A percentile compares a stretch with the other conserved stretches of the same genome.
These are phyloP conservation scores for Hippoglossus stenolepis DNA, from an alignment of 2,113 vertebrate species.

Conservation along the genomic window DNA sequence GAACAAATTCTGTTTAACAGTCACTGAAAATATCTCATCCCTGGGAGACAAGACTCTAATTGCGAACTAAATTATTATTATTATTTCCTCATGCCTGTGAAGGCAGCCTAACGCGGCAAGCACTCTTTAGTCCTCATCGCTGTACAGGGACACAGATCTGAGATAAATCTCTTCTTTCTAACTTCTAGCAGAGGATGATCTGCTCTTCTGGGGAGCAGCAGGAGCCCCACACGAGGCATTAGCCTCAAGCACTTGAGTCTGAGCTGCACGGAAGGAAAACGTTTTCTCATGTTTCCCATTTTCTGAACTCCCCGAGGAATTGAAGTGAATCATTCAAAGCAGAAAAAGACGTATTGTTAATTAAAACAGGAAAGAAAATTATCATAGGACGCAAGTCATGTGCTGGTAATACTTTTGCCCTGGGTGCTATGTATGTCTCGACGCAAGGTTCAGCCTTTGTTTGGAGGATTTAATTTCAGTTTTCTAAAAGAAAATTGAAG, in stretches of 20 bases:
- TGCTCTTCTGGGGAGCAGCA: conserved; percentile 12
- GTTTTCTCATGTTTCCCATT: not conserved
- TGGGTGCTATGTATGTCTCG: conserved; percentile 18
- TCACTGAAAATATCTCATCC: not conserved
- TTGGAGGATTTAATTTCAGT: conserved; percentile 9
- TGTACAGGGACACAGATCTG: not conserved
- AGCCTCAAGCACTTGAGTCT: not conserved
- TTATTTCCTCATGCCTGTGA: conserved; percentile 1
- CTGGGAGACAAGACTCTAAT: conserved; percentile 14
- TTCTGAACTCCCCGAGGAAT: not conserved
- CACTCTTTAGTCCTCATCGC: conserved; percentile 15
- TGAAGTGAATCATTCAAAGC: not conserved
- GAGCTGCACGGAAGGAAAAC: not conserved
- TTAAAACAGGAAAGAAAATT: conserved; percentile 13
- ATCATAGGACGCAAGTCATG: not conserved
- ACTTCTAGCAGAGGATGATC: conserved; percentile 6
- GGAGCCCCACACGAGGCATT: conserved; percentile 7
- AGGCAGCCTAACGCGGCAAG: conserved; percentile 5
- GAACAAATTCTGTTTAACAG: conserved; percentile 23
- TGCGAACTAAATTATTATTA: conserved; percentile 11
- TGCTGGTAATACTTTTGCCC: conserved; percentile 4
- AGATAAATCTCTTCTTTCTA: not conserved
- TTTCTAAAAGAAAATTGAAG: not conserved
- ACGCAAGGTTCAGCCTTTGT: not conserved
- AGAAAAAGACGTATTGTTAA: not conserved